Percentiles rank a stretch among this genome's conserved stretches.
Evolutionary conservation across 2,797 vertebrate genomes (phyloP).

Genomic region (Danionella dracula): DNA sequence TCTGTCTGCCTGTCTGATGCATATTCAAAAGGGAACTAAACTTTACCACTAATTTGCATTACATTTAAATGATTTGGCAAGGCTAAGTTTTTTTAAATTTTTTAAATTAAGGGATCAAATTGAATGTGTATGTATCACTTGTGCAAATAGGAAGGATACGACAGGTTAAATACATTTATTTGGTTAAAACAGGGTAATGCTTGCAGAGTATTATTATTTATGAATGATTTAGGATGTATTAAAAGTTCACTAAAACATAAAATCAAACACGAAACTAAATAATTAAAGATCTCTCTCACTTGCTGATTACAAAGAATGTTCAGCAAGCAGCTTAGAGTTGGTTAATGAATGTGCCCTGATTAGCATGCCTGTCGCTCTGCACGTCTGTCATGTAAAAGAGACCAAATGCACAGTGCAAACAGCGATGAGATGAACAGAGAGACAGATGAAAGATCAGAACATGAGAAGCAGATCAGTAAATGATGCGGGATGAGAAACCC

Average conservation of each 20-base stretch:
- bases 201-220: too few species aligned
- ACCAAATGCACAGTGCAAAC: slow-evolving; percentile 35
- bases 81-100: too few species aligned
- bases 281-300: not conserved
- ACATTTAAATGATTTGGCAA: too few species aligned
- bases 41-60: too few species aligned
- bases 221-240: too few species aligned
- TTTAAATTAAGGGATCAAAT: too few species aligned
- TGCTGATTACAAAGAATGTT: slow-evolving; percentile 9
- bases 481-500: not conserved
- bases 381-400: slow-evolving; percentile 44
- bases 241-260: too few species aligned
- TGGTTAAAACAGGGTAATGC: too few species aligned
- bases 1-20: slow-evolving; percentile 3
- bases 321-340: slow-evolving; percentile 36
- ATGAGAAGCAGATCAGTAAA: slow-evolving; percentile 20
- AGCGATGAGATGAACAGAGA: not conserved
- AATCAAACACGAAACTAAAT: too few species aligned
- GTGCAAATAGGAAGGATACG: too few species aligned
- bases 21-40: not conserved
- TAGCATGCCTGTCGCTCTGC: slow-evolving; percentile 51
- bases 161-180: too few species aligned
- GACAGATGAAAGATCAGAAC: slow-evolving; percentile 27
- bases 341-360: slow-evolving; percentile 54
- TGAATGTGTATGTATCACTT: too few species aligned